phyloP scores from a whole-genome alignment of 2,888 invertebrate species.

The Trichogramma evanescens region DNA sequence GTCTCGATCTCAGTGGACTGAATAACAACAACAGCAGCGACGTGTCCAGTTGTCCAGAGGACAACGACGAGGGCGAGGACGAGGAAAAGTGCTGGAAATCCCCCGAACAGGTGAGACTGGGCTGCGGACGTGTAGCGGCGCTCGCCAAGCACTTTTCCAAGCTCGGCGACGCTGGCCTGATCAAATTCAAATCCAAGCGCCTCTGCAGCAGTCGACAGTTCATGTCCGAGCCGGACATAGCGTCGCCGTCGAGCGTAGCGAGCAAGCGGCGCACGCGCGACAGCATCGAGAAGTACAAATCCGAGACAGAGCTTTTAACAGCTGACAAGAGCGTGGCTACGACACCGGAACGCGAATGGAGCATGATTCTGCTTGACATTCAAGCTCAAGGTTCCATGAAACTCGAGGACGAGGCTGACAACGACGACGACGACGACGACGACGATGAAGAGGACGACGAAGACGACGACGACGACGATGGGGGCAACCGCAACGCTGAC shows the following conservation, averaged over 20 bases:
- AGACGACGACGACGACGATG: background rate
- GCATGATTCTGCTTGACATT: slow-evolving; percentile 36
- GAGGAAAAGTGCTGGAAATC: slow-evolving; percentile 60
- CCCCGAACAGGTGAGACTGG: slow-evolving; percentile 62
- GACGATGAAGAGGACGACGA: slow-evolving; percentile 4
- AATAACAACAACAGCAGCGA: slow-evolving; percentile 14
- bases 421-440: slow-evolving; percentile 1
- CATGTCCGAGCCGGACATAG: slow-evolving; percentile 45
- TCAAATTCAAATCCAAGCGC: slow-evolving; percentile 37
- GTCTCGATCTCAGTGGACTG: slow-evolving; percentile 43
- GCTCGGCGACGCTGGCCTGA: slow-evolving; percentile 43
- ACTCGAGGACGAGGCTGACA: slow-evolving; percentile 3
- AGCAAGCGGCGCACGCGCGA: slow-evolving; percentile 22
- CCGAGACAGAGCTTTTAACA: slow-evolving; percentile 36
- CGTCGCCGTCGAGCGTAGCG: slow-evolving; percentile 25
- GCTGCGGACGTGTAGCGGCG: slow-evolving; percentile 64
- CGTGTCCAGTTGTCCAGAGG: slow-evolving; percentile 35
- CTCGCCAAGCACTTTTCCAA: slow-evolving; percentile 61
- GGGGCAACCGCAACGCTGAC: background rate
- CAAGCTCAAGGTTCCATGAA: slow-evolving; percentile 29
- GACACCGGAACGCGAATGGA: slow-evolving; percentile 34
- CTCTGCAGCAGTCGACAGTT: slow-evolving; percentile 33
- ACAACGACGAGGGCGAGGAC: slow-evolving; percentile 23
- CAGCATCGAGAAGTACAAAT: slow-evolving; percentile 29
- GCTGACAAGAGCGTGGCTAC: slow-evolving; percentile 30